These are phyloP conservation scores for Menidia beryllina DNA, from an alignment of 2,113 vertebrate genomes.

Conservation along the genomic window DNA sequence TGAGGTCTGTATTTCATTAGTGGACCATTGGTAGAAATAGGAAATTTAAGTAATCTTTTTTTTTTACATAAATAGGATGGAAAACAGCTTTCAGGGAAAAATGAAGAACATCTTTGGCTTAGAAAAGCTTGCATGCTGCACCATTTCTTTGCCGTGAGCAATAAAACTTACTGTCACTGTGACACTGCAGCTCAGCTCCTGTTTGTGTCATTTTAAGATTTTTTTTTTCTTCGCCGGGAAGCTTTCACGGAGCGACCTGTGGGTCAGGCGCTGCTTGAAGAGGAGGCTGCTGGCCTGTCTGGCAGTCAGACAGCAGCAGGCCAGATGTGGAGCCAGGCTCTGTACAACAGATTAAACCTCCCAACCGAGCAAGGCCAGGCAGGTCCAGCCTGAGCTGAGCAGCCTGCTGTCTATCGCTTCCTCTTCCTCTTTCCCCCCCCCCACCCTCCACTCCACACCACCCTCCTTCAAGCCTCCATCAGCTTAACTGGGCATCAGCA, in stretches of 20 bases:
- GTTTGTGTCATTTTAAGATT: background rate
- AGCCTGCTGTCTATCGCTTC: slow-evolving; percentile 60
- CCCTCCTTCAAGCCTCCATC: slow-evolving; percentile 42
- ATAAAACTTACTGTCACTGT: no score
- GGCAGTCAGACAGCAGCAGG: slow-evolving; percentile 55
- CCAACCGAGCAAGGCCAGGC: slow-evolving; percentile 54
- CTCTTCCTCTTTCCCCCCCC: slow-evolving; percentile 55
- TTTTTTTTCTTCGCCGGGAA: background rate
- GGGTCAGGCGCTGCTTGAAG: slow-evolving; percentile 23
- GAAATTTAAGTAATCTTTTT: no score
- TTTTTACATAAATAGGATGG: no score
- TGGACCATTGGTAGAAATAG: no score
- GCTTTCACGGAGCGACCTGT: background rate
- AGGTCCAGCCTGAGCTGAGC: slow-evolving; percentile 49
- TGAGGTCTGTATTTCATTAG: no score
- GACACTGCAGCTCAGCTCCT: no score
- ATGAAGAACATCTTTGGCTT: no score
- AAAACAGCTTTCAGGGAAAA: no score
- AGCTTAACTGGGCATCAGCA: slow-evolving; percentile 54
- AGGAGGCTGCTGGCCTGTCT: slow-evolving; percentile 44
- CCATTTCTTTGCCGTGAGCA: background rate
- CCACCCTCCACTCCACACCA: slow-evolving; percentile 24
- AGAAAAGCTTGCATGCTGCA: background rate
- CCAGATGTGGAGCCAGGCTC: slow-evolving; percentile 69
- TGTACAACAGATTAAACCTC: slow-evolving; percentile 70